Evolutionary conservation across 1,140 invertebrate genomes (phyloP), one percentile per base, ranked within the genome.

Genomic region (Drosophila chauvacae): DNA sequence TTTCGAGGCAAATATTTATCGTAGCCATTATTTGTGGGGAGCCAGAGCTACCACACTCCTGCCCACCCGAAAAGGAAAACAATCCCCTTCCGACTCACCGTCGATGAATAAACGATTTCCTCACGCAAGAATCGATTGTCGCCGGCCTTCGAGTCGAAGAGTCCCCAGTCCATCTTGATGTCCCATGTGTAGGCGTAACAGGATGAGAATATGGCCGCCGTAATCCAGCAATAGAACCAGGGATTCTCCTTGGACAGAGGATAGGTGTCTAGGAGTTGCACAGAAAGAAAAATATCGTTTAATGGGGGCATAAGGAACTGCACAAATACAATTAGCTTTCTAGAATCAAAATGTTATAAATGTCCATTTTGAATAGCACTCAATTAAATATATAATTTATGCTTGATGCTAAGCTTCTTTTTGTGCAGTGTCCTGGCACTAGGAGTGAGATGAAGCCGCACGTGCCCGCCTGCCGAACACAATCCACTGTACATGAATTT

Each of bases 161-260:
- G 93, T 7, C 98, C 98, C 98, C 98, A 99, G 94, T 99, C 98
- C 97, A 99, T 98, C 93, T 97, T 98, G 13, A 99, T 96, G 93
- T 99, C 98, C 98, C 98, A 99, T 7, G 96, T 96, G 88, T 97
- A 97, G 0, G 97, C 96, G 92, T 98, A 98, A 51, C 95, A 94
- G 0, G 97, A 97, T 58, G 96, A 97, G n/a, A 97, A 92, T 13
- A 98, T 92, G 41, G 96, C 95, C 10, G 96, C 94, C 2, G 94
- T 93, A 53, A 98, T 94, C 96, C 96, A 97, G 63, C 96, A 92
- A 93, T 97, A 97, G 74, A 98, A 95, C 93, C 95, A 97, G 26
- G 96, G 96, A 93, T 97, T 97, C 74, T 96, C 94, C 75, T 94
- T 94, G 39, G 94, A 92, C 75, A 94, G 92, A 3, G 87, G 61